Evolutionary conservation across 2,113 vertebrate species (phyloP).

Genomic region (Gopherus flavomarginatus): DNA sequence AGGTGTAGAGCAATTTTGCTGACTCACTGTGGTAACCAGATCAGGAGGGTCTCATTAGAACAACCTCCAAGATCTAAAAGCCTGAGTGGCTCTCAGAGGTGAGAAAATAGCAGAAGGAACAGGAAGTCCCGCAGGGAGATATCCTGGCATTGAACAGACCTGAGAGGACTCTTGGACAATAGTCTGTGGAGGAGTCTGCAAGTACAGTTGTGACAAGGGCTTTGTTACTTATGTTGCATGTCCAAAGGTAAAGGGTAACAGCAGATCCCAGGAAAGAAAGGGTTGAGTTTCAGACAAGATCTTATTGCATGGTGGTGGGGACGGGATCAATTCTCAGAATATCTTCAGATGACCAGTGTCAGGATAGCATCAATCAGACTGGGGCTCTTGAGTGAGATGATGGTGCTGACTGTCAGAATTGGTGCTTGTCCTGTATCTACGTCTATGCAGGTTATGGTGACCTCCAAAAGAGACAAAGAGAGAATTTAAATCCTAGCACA

Average conservation of each 20-base stretch:
- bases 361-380: background rate
- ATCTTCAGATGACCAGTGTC: background rate
- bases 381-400: background rate
- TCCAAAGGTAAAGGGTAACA: background rate
- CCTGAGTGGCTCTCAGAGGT: background rate
- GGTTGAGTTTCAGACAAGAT: background rate
- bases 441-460: background rate
- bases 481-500: background rate
- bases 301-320: rapidly evolving
- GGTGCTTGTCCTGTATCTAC: background rate
- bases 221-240: background rate
- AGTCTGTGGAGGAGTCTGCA: background rate
- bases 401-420: background rate
- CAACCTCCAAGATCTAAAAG: background rate
- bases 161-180: background rate
- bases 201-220: background rate
- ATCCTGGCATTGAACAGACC: background rate
- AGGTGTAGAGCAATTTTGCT: background rate
- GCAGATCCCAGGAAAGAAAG: background rate
- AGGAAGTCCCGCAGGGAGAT: background rate
- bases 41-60: background rate
- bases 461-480: background rate
- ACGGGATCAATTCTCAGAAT: background rate
- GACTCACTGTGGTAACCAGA: background rate
- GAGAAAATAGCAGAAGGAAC: background rate